Conservation (phyloP, 2,888 invertebrate species). For the Melitaea athalia region DNA sequence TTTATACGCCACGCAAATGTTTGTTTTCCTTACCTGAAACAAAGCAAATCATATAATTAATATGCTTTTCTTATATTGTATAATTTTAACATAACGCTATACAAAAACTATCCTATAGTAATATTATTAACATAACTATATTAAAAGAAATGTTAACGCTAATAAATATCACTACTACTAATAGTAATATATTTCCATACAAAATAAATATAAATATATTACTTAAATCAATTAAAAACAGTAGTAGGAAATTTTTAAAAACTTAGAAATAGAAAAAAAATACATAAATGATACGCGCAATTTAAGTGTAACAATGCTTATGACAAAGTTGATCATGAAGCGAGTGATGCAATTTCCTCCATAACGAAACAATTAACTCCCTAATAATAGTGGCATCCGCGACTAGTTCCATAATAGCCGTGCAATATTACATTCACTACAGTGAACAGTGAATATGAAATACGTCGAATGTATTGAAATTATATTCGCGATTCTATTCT, state of each 20-base stretch:
- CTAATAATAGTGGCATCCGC: conserved; percentile 24
- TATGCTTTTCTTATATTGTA: background rate
- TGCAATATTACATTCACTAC: conserved; percentile 9
- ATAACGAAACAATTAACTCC: conserved; percentile 31
- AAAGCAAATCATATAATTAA: conserved; percentile 32
- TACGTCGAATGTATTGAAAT: background rate
- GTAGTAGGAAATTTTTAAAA: background rate
- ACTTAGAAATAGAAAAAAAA: background rate
- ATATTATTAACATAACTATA: background rate
- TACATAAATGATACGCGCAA: conserved; percentile 24
- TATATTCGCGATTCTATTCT: background rate
- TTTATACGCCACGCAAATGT: background rate
- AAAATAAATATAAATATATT: background rate
- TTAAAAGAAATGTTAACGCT: no score
- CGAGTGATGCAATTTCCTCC: conserved; percentile 22
- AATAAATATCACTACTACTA: no score
- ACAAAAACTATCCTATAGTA: no score
- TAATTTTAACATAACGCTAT: background rate
- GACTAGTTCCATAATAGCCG: conserved; percentile 12
- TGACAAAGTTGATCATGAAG: conserved; percentile 18
- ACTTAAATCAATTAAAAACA: background rate
- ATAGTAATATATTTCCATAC: no score
- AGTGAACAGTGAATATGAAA: background rate
- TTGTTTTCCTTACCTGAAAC: conserved; percentile 48
- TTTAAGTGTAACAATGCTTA: conserved; percentile 27